A percentile compares a stretch with the other conserved stretches of the same genome.
Conservation (phyloP, 2,888 invertebrate genomes). For the Gymnoscelis rufifasciata region DNA sequence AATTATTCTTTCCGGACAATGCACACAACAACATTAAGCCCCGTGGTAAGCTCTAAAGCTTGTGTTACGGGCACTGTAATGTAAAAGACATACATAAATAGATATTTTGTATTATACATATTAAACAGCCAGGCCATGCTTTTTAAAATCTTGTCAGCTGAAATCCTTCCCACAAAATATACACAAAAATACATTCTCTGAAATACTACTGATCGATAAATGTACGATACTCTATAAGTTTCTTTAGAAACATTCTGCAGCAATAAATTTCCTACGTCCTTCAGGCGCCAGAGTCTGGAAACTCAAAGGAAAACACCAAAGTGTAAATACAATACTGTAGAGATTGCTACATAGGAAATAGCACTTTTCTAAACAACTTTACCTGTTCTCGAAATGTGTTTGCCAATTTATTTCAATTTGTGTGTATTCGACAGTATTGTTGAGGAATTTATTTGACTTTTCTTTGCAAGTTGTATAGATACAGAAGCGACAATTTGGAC, state of each 20-base stretch:
- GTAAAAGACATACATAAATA: no score
- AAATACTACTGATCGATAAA: no score
- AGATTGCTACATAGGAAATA: slow-evolving; percentile 43
- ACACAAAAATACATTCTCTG: no score
- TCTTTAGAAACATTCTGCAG: slow-evolving; percentile 30
- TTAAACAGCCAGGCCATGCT: no score
- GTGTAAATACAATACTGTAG: slow-evolving; percentile 45
- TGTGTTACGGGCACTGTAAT: no score
- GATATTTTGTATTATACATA: no score
- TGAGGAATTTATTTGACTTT: slow-evolving; percentile 18
- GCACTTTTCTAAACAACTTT: slow-evolving; percentile 25
- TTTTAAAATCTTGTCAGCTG: no score
- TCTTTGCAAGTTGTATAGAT: slow-evolving; percentile 4
- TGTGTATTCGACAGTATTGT: slow-evolving; percentile 15
- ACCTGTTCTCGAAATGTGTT: slow-evolving; percentile 26
- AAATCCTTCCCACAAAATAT: no score
- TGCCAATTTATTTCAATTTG: slow-evolving; percentile 23
- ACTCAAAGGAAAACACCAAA: slow-evolving; percentile 33
- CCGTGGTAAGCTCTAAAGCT: no score
- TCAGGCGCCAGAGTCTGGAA: slow-evolving; percentile 53
- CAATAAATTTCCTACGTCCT: slow-evolving; percentile 60
- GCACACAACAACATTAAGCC: no score
- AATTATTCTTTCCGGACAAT: no score
- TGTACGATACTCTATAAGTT: neutral
- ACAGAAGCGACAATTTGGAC: slow-evolving; percentile 4